These are phyloP conservation scores for Tupaia chinensis DNA, from an alignment of 2,113 vertebrate genomes.

Conservation along the genomic window DNA sequence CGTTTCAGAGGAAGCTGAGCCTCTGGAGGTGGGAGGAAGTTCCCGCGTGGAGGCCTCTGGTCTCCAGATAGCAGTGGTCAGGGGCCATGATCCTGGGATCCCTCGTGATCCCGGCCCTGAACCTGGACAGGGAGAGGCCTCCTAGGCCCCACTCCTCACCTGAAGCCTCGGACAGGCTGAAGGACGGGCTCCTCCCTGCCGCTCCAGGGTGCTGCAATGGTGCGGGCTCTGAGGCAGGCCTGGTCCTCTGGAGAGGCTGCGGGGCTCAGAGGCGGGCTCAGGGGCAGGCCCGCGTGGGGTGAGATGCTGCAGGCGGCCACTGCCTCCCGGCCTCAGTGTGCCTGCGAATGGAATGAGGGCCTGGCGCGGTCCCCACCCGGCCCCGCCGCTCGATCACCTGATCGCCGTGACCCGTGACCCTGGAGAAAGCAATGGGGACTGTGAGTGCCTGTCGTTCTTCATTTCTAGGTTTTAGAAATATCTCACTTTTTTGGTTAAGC, in stretches of 20 bases:
- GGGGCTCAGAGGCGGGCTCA: no score
- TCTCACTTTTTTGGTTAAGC: background rate
- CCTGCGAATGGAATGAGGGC: background rate
- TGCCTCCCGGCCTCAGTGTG: no score
- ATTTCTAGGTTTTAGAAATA: background rate
- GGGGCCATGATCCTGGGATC: background rate
- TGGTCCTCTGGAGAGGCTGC: no score
- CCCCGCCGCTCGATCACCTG: background rate
- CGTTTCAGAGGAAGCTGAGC: background rate
- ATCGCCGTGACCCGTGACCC: accelerated
- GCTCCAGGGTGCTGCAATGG: no score
- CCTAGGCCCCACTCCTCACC: accelerated
- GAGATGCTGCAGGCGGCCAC: no score
- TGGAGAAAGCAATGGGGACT: background rate
- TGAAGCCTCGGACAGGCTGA: no score
- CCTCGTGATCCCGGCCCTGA: background rate
- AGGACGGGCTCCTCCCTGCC: no score
- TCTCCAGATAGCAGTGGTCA: no score
- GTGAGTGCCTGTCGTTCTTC: background rate
- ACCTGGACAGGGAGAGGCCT: background rate
- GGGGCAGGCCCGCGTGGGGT: no score
- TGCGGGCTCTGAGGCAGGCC: no score
- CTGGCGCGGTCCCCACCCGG: background rate
- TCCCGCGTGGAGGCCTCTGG: no score
- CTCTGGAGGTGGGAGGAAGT: background rate